phyloP scores from a whole-genome alignment of 1,140 invertebrate species.

The Dysdera silvatica region DNA sequence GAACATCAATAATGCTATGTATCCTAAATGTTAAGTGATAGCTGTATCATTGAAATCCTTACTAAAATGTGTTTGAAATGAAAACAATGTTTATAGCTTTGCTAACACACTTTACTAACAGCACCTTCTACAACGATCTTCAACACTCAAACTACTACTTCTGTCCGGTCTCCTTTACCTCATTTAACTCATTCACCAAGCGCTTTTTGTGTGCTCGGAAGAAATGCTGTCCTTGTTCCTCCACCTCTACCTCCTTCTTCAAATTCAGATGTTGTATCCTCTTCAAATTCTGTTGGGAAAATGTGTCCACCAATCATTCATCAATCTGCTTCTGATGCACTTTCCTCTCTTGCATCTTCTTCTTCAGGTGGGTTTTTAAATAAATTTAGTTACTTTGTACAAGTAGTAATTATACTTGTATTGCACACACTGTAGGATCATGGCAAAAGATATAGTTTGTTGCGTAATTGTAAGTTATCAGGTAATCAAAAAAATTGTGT shows the following conservation, averaged over 20 bases:
- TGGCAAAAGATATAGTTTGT: no score
- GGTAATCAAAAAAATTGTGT: no score
- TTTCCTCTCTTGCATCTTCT: conserved; percentile 21
- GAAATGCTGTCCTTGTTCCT: conserved; percentile 26
- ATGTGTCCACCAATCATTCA: conserved; percentile 27
- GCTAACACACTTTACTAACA: not conserved
- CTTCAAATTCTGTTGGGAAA: conserved; percentile 4
- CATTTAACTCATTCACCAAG: conserved; percentile 29
- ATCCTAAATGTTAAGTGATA: not conserved
- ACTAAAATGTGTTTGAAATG: not conserved
- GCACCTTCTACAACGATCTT: conserved; percentile 25
- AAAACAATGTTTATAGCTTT: not conserved
- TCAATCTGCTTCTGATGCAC: conserved; percentile 25
- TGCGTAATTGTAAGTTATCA: no score
- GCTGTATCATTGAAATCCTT: not conserved
- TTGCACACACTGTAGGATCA: no score
- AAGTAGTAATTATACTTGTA: no score
- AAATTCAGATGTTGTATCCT: conserved; percentile 12
- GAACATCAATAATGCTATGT: not conserved
- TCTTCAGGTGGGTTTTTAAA: conserved; percentile 14
- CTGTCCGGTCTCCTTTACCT: conserved; percentile 26
- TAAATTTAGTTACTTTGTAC: no score
- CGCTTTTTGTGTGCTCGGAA: conserved; percentile 27
- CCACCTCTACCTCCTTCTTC: conserved; percentile 8
- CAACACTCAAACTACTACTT: conserved; percentile 19